Base-by-base conservation (phyloP, 1,140 invertebrate genomes). In the Trichoplusia ni region DNA sequence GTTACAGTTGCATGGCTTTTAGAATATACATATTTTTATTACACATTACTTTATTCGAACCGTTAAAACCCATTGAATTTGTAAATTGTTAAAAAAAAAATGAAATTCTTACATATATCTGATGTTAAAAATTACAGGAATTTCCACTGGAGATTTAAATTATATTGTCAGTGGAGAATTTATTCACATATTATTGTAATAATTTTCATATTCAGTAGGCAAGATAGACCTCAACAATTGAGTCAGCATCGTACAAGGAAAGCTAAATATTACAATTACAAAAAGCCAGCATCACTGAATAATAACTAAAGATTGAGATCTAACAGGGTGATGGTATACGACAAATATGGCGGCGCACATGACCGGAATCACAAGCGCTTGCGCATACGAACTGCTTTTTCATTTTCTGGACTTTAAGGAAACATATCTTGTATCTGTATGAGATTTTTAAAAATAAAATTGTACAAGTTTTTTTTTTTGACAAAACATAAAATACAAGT, bases 321-420 rank as follows among this genome's bases (percentile, higher is more conserved):
- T 86, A 81, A 82, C 79, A 75, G 75, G 75, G 73, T 82, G 78
- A 86, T 88, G 77, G 84, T 87, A 88, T 86, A 83, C 84, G 79
- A 85, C 85, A 81, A 88, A 87, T 88, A 90, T 88, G 82, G 82
- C 37, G 37, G 53, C 58, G 70, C 64, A 61, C 86, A 81, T 75
- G 83, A 77, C 64, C 60, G 33, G 87, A 86, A 90, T 90, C 59
- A 69, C 71, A 86, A 89, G 68, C 71, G 65, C 68, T 14, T 51
- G 73, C 66, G 71, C 73, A 69, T 46, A 64, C 56, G 75, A 68
- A 69, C 74, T 72, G 77, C 42, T 65, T 65, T 19, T 53, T 54
- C 29, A 9, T 47, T 71, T 71, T 65, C 63, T 71, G 54, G 59
- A 67, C 16, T 66, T 62, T 60, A 37, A 71, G 62, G 62, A 69